Evolutionary conservation across 2,797 vertebrate genomes (phyloP), one percentile per base, ranked within the genome.

Genomic region (Leptodactylus fallax): DNA sequence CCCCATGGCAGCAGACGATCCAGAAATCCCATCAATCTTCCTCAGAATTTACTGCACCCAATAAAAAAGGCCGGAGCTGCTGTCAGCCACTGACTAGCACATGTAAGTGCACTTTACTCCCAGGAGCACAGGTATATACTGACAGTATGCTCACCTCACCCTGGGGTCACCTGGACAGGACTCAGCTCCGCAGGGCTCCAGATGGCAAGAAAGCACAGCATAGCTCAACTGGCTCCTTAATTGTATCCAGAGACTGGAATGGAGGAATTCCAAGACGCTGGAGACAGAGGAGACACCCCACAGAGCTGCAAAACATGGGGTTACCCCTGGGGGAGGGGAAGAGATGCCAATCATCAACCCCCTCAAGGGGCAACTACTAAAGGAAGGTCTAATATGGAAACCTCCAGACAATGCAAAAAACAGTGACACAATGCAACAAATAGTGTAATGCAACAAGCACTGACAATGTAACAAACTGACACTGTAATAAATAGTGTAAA

Each of bases 231-330:
- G 45, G 47, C 45, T 51, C 12, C 56, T 17, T 87, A 63, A 87
- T 83, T 36, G n/a, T 63, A 56, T 83, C 69, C 86, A 82, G 80
- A 81, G 19, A 56, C 12, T n/a, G 4, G 47, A n/a, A 9, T 56
- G 9, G 13, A 77, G 79, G 36, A 27, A 8, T 51, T 51, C 16
- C 55, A n/a, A 25, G 27, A 13, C 36, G 1, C 36, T 51, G 60
- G 58, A 49, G 47, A 17, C 67, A 72, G 2, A 60, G 6, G 19
- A n/a, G 2, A 53, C n/a, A n/a, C 55, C 23, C 23, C 12, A 3
- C 8, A 17, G 27, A 56, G 78, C 27, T 69, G 6, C 25, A 69
- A 36, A 69, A 25, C 25, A 25, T 21, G 23, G 76, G 36, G 79
- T 10, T 4, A 53, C 61, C 47, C 81, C n/a, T 27, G 61, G 49